Base-by-base conservation (phyloP, 2,797 vertebrate species). In the Tachyglossus aculeatus region DNA sequence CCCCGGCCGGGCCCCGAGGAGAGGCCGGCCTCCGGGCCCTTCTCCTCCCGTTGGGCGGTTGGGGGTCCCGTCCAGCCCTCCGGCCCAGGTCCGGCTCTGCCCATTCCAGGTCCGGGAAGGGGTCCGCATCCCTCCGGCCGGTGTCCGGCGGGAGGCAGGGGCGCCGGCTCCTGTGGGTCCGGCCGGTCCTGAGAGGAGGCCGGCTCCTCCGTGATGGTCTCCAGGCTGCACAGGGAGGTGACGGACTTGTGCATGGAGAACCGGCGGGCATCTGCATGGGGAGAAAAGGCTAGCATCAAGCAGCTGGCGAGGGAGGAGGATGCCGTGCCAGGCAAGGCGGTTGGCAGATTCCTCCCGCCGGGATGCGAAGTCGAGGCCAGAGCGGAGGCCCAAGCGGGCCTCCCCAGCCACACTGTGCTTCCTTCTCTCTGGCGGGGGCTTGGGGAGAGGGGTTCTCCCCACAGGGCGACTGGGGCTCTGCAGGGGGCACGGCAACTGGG, bases 191-290 rank as follows among this genome's bases (percentile, higher is more conserved):
- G 90, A 75, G 88, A 51, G 86, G 67, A 24, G 58, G 73, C 64
- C 27, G 92, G 88, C 84, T 95, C 94, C 87, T 95, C 95, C 10
- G 90, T 88, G 67, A 94, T 95, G 21, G 93, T 94, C 86, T 94
- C 93, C 87, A 95, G 91, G 89, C 88, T 90, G 86, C 88, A 91
- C 80, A 91, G 91, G 77, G 92, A 93, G 69, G 92, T 85, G 77
- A 82, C 79, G 59, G 93, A 88, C 90, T 84, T 92, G 89, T 92
- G 95, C 44, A 81, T 65, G 32, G 91, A 89, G 78, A 83, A 81
- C 79, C 71, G 86, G 81, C 82, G 87, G 88, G 81, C 12, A 18
- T 92, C 95, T 95, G n/a, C n/a, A n/a, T n/a, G 80, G 8, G 7
- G 34, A 16, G 15, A 47, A 21, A 65, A 19, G 7, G n/a, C 25